Evolutionary conservation across 2,888 invertebrate genomes (phyloP), one percentile per base, ranked within the genome.

Genomic region (Syritta pipiens): DNA sequence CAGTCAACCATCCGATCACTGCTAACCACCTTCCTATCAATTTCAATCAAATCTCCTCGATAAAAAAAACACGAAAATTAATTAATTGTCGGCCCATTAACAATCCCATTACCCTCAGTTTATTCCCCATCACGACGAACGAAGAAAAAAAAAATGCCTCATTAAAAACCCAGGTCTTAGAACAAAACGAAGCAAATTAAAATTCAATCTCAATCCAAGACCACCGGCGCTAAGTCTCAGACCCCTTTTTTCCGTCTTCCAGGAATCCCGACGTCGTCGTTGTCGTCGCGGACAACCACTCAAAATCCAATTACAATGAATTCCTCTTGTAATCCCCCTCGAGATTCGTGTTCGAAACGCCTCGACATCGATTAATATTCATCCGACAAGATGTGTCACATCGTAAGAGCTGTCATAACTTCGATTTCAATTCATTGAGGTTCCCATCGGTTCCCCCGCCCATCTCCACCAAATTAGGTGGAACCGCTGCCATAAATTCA

Each of bases 341-440:
- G 24, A 63, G 20, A 32, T 17, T 24, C 46, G 40, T 42, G 32
- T 60, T 60, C 53, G 40, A 68, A 53, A 35, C 40, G 10, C 32
- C n/a, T 6, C 46, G 60, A 0, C 6, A 4, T 14, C 12, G 22
- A 62, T 74, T 74, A 67, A 79, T 68, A 79, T 79, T 67, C 79
- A 49, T 46, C 30, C 63, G 40, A 55, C 42, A 40, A 74, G 48
- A 60, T 74, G 74, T 79, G 79, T 79, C 79, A 79, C 74, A 74
- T 79, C 79, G 74, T 79, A 67, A 67, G 74, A 74, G 79, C 74
- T 74, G 79, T 74, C 79, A 79, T 79, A 79, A 79, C 79, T 79
- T 51, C 79, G 44, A 79, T 74, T 32, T 57, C 62, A 67, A 79
- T 79, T 79, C 79, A 74, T 74, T 62, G 77, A 40, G 42, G 28